phyloP scores from a whole-genome alignment of 2,113 vertebrate species.

The Sardina pilchardus region DNA sequence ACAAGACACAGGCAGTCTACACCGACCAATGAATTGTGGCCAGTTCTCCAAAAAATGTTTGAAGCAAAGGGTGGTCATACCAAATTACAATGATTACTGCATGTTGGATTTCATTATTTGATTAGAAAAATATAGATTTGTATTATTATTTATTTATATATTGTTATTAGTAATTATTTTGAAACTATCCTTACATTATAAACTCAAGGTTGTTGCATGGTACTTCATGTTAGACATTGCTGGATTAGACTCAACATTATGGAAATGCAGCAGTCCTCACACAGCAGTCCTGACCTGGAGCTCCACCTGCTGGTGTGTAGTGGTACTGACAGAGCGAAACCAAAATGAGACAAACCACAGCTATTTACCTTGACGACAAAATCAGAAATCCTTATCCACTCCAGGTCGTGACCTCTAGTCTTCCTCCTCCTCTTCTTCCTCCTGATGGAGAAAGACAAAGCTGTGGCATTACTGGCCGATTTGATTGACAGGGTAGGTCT shows the following conservation, averaged over 20 bases:
- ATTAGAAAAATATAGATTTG: too few species aligned
- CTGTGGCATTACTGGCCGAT: neutral
- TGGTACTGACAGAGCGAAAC: neutral
- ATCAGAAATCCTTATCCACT: constrained; percentile 17
- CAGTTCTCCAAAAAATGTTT: too few species aligned
- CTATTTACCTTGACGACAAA: constrained; percentile 26
- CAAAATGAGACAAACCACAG: neutral
- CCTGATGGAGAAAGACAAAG: neutral
- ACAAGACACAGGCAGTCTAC: too few species aligned
- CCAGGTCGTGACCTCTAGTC: constrained; percentile 19
- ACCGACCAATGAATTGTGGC: too few species aligned
- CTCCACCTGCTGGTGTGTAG: constrained; percentile 24
- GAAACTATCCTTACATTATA: too few species aligned
- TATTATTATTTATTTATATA: too few species aligned
- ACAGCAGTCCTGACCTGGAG: neutral
- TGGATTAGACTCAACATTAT: neutral
- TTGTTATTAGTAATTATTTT: too few species aligned
- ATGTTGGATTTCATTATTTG: too few species aligned
- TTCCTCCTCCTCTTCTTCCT: constrained; percentile 33
- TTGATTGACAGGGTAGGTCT: neutral
- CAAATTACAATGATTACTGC: too few species aligned
- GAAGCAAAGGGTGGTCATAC: too few species aligned
- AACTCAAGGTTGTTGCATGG: neutral
- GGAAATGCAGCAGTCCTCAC: neutral
- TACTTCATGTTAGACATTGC: constrained; percentile 8